Conservation (phyloP, 2,888 invertebrate species). For the Calephelis perditalis region DNA sequence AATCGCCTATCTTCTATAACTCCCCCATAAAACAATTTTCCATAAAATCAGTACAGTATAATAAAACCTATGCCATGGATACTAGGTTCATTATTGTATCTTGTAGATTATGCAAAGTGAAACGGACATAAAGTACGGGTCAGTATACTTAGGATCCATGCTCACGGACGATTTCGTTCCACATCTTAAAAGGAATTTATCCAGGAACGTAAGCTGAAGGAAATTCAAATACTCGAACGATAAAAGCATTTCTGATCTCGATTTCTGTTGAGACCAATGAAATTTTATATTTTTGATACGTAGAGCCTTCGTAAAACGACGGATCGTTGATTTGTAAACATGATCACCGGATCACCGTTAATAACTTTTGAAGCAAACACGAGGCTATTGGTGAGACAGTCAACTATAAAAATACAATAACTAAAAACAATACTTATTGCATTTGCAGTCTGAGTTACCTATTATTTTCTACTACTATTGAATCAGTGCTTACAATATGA, state of each 20-base stretch:
- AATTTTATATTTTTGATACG: slow-evolving; percentile 46
- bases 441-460: too few relatives aligned
- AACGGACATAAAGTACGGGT: slow-evolving; percentile 38
- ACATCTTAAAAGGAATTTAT: slow-evolving; percentile 55
- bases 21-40: slow-evolving; percentile 11
- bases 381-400: too few relatives aligned
- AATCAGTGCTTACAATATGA: too few relatives aligned
- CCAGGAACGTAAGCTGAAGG: slow-evolving; percentile 47
- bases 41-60: slow-evolving; percentile 4
- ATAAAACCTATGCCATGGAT: neutral
- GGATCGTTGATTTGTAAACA: slow-evolving; percentile 21
- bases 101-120: slow-evolving; percentile 28
- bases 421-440: too few relatives aligned
- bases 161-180: slow-evolving; percentile 43
- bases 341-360: neutral
- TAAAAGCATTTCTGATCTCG: slow-evolving; percentile 57
- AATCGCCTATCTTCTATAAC: slow-evolving; percentile 7
- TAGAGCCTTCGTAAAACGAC: slow-evolving; percentile 15
- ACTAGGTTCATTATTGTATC: slow-evolving; percentile 8
- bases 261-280: slow-evolving; percentile 48
- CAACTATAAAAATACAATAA: too few relatives aligned
- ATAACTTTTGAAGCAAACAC: too few relatives aligned
- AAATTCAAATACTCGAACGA: slow-evolving; percentile 61
- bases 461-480: too few relatives aligned
- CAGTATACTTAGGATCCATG: slow-evolving; percentile 44